Evolutionary conservation across 1,140 invertebrate genomes (phyloP).

Genomic region (Tetragonula clypearis): DNA sequence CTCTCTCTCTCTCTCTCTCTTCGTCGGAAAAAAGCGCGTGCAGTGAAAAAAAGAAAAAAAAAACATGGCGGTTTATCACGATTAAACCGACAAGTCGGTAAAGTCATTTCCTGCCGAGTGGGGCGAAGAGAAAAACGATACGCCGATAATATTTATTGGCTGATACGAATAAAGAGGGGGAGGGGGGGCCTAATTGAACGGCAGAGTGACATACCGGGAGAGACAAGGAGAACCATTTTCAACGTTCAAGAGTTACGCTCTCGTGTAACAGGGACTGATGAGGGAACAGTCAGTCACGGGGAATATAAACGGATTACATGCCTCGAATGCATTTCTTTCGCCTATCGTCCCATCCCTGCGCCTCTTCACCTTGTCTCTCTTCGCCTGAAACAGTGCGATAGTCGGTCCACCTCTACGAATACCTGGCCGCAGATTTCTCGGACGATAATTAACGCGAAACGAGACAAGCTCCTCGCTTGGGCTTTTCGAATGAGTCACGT

Average conservation of each 20-base stretch:
- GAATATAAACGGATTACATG: conserved; percentile 75
- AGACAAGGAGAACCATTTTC: not conserved
- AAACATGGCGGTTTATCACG: not conserved
- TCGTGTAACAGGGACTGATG: conserved; percentile 70
- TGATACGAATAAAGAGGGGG: not conserved
- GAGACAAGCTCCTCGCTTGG: conserved; percentile 15
- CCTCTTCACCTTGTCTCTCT: conserved; percentile 36
- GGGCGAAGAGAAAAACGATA: too few relatives aligned
- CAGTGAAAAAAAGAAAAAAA: not conserved
- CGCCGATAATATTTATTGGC: not conserved
- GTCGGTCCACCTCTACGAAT: conserved; percentile 54
- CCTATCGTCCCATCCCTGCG: not conserved
- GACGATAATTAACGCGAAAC: conserved; percentile 69
- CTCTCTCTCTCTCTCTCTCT: too few relatives aligned
- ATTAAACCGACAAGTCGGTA: too few relatives aligned
- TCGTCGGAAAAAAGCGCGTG: not conserved
- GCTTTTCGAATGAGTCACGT: conserved; percentile 30
- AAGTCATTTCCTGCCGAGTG: not conserved
- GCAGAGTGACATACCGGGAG: not conserved
- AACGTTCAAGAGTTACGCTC: not conserved
- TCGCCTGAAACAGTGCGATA: conserved; percentile 48
- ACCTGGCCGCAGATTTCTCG: conserved; percentile 62
- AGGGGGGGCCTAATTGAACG: not conserved
- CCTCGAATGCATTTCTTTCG: conserved; percentile 67
- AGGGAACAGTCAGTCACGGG: conserved; percentile 66